phyloP scores from a whole-genome alignment of 2,888 invertebrate species.

The Orthosia gothica region DNA sequence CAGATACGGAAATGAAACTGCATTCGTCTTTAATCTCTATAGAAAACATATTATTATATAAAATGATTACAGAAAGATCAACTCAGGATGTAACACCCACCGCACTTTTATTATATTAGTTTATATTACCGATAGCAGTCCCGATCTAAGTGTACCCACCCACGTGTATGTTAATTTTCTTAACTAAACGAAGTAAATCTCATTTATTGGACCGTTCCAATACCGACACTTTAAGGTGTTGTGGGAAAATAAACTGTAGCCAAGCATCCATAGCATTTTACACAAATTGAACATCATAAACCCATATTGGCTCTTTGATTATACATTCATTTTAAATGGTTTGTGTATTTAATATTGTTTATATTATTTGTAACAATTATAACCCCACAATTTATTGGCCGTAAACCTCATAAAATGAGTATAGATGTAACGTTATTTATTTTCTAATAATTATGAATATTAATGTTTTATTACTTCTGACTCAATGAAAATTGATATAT shows the following conservation, averaged over 20 bases:
- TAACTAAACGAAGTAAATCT: conserved; percentile 82
- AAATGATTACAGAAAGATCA: conserved; percentile 24
- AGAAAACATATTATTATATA: conserved; percentile 5
- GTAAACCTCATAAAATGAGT: conserved; percentile 61
- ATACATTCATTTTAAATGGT: conserved; percentile 72
- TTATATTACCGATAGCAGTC: conserved; percentile 56
- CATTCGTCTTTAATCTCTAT: background rate
- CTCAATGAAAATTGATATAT: conserved; percentile 48
- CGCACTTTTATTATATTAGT: conserved; percentile 55
- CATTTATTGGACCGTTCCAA: conserved; percentile 79
- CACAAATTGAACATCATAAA: conserved; percentile 69
- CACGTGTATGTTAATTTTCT: conserved; percentile 80
- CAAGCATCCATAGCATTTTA: conserved; percentile 66
- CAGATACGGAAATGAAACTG: background rate
- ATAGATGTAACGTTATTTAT: conserved; percentile 58
- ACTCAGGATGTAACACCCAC: conserved; percentile 51
- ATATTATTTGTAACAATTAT: conserved; percentile 69
- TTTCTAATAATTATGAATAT: conserved; percentile 66
- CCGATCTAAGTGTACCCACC: conserved; percentile 76
- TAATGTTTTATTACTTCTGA: conserved; percentile 57
- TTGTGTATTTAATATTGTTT: conserved; percentile 76
- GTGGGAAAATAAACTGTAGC: conserved; percentile 80
- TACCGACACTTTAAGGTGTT: conserved; percentile 79
- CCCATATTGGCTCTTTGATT: conserved; percentile 72
- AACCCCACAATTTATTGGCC: conserved; percentile 55